Base-by-base conservation (phyloP, 2,113 vertebrate species). In the Ciconia stormi region DNA sequence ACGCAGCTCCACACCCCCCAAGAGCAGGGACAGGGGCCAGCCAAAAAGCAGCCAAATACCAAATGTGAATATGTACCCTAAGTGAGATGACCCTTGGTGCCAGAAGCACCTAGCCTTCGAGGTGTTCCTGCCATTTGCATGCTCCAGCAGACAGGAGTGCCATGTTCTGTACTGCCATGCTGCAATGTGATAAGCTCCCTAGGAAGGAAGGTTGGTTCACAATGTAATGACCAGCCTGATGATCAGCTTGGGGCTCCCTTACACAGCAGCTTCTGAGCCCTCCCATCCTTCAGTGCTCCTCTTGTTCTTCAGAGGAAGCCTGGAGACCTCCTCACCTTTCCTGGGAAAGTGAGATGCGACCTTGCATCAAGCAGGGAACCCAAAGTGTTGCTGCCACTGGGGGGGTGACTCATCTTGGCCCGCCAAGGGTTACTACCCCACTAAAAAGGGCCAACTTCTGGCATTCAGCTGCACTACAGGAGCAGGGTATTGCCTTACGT, bases 41-140 rank as follows among this genome's bases (percentile, higher is more conserved):
- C 21, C 61, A 62, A 42, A n/a, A 42, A 47, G 30, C 40, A 55
- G 29, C 29, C 40, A 55, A 36, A 36, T 7, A 47, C 8, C 38
- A 59, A 25, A 34, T 1, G 1, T 13, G 11, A 62, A n/a, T 7
- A 21, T 1, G 20, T 13, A 66, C 27, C 27, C 42, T 55, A 42
- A 42, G 10, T 13, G 13, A 59, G 58, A 34, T 8, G 27, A 44
- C 32, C 10, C 21, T 29, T 44, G 42, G 32, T 15, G 9, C 34
- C 66, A 58, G 42, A 52, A 80, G 44, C 65, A 66, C 29, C 34
- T 2, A 15, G 17, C 20, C 29, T 46, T 52, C 1, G 0, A n/a
- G 29, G 5, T 22, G 20, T 30, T 53, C 27, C 16, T 47, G 23
- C 29, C 4, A 0, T 18, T 17, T 42, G 11, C 21, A 10, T 3